Conservation (phyloP, 2,797 vertebrate genomes). For the Myiotriccus ornatus region DNA sequence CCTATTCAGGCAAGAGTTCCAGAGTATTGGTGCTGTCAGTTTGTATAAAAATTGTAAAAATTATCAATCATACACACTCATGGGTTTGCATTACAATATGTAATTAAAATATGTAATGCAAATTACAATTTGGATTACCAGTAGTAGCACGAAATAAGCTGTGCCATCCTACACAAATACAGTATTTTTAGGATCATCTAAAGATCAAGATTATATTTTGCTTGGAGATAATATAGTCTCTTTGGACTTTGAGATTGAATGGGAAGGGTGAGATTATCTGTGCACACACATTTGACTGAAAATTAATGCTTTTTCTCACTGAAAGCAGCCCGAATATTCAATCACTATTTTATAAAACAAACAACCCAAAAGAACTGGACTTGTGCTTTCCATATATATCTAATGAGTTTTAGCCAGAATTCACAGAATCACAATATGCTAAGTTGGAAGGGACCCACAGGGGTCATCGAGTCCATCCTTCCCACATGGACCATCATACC, state of each 20-base stretch:
- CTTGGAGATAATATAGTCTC: neutral
- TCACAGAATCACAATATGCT: neutral
- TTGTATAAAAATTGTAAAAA: neutral
- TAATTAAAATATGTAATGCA: neutral
- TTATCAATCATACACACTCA: neutral
- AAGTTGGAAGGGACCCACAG: neutral
- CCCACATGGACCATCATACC: neutral
- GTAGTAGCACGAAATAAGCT: neutral
- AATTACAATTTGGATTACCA: neutral
- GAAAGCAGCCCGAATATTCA: neutral
- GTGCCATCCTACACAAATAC: neutral
- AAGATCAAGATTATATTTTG: neutral
- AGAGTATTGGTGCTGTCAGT: accelerated
- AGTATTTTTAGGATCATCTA: neutral
- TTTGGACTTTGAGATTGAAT: neutral
- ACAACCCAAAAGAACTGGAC: neutral
- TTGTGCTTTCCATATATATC: neutral
- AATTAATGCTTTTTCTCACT: neutral
- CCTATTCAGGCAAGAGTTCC: neutral
- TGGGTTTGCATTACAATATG: neutral
- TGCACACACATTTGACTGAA: neutral
- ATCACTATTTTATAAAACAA: neutral
- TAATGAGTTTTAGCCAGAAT: neutral
- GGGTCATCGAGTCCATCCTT: neutral
- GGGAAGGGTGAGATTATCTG: neutral